phyloP scores from a whole-genome alignment of 2,888 invertebrate species.

The Adineta ricciae region DNA sequence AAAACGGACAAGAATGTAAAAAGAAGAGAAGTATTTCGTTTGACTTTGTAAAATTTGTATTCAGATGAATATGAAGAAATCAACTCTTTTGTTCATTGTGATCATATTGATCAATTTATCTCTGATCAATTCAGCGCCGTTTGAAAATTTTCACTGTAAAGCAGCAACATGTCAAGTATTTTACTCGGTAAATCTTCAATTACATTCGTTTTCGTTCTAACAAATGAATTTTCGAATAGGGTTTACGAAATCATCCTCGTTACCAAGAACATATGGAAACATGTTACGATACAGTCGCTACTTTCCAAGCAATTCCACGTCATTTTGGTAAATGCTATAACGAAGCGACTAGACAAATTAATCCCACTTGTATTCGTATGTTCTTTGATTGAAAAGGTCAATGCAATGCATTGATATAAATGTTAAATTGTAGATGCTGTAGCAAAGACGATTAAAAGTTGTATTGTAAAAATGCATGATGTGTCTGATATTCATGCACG shows the following conservation, averaged over 20 bases:
- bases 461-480: not conserved
- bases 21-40: too few species aligned
- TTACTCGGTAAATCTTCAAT: not conserved
- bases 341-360: not conserved
- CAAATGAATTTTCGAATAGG: not conserved
- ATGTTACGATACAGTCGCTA: not conserved
- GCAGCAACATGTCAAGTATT: not conserved
- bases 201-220: too few species aligned
- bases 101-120: not conserved
- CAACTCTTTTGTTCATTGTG: not conserved
- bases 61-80: not conserved
- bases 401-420: not conserved
- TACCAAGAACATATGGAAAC: not conserved
- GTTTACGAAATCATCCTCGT: not conserved
- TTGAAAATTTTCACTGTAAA: not conserved
- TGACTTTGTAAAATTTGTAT: too few species aligned
- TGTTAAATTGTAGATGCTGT: not conserved
- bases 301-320: not conserved
- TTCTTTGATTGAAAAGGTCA: not conserved
- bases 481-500: not conserved
- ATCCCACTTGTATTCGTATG: not conserved
- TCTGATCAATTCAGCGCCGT: not conserved
- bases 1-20: not conserved
- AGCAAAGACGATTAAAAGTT: not conserved
- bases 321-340: not conserved